Evolutionary conservation across 2,888 invertebrate genomes (phyloP).

Genomic region (Drosophila pseudotalamancana): DNA sequence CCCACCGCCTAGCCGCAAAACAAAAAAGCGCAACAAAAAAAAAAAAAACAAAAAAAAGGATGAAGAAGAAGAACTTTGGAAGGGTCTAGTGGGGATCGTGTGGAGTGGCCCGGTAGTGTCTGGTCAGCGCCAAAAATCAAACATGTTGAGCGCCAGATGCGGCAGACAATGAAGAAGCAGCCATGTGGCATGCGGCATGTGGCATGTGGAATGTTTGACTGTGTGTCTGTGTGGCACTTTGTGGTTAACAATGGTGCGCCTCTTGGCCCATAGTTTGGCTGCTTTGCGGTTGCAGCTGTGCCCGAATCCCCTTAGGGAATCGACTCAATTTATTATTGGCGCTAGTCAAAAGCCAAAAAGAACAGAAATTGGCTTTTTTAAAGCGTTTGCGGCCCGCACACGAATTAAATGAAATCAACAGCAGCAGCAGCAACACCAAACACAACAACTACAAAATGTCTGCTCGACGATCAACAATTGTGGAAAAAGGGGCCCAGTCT

Average conservation of each 20-base stretch:
- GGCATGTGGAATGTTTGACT: conserved; percentile 18
- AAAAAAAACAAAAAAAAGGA: conserved; percentile 54
- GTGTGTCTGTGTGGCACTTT: conserved; percentile 34
- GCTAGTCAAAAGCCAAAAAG: conserved; percentile 43
- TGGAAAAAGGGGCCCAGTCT: conserved; percentile 11
- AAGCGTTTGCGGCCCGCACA: conserved; percentile 53
- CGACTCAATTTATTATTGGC: conserved; percentile 77
- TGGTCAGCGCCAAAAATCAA: conserved; percentile 64
- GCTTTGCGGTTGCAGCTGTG: conserved; percentile 70
- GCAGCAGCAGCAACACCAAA: too few species aligned
- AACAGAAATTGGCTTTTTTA: conserved; percentile 73
- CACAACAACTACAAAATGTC: conserved; percentile 31
- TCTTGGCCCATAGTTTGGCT: conserved; percentile 62
- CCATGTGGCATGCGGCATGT: conserved; percentile 29
- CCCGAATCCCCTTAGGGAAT: conserved; percentile 58
- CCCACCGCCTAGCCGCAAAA: background rate
- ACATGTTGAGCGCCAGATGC: conserved; percentile 63
- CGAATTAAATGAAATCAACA: conserved; percentile 67
- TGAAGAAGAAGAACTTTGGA: conserved; percentile 53
- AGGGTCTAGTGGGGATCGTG: conserved; percentile 14
- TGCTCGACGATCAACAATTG: conserved; percentile 41
- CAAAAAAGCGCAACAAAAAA: conserved; percentile 46
- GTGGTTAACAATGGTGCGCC: conserved; percentile 71
- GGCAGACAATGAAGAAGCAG: conserved; percentile 61
- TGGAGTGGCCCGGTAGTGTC: conserved; percentile 34